Conservation (phyloP, 2,113 vertebrate species). For the Carassius gibelio region DNA sequence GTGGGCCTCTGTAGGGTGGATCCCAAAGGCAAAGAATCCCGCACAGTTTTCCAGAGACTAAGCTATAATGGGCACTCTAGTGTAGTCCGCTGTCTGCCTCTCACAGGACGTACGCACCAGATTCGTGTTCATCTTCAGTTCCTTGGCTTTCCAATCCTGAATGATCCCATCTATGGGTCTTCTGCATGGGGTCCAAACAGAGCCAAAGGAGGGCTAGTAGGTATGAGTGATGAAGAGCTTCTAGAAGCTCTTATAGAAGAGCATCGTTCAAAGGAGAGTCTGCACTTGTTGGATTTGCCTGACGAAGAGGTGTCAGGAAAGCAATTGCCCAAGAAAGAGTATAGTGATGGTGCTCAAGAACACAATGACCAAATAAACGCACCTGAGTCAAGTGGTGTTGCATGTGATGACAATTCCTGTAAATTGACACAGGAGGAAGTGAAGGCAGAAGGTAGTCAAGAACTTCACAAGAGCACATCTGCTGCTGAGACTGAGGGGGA, state of each 20-base stretch:
- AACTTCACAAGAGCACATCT: constrained; percentile 6
- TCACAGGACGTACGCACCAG: constrained; percentile 94
- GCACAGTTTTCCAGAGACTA: constrained; percentile 89
- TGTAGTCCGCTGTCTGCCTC: constrained; percentile 86
- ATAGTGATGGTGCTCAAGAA: background rate
- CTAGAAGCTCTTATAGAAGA: constrained; percentile 85
- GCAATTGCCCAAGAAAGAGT: background rate
- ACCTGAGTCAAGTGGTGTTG: background rate
- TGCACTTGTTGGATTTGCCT: constrained; percentile 79
- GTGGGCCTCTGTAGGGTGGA: constrained; percentile 93
- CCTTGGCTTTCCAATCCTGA: constrained; percentile 91
- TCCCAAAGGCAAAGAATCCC: constrained; percentile 85
- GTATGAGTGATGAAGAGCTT: constrained; percentile 85
- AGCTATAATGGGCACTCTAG: constrained; percentile 87
- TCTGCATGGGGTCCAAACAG: constrained; percentile 86
- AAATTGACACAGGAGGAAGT: background rate
- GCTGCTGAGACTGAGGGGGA: background rate
- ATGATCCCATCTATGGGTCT: constrained; percentile 96
- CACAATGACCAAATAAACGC: background rate
- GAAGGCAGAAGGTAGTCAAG: background rate
- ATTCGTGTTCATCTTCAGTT: constrained; percentile 96
- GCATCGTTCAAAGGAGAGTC: constrained; percentile 83
- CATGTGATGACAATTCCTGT: background rate
- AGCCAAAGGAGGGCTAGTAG: constrained; percentile 81
- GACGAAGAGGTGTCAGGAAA: constrained; percentile 39